phyloP scores from a whole-genome alignment of 35 echinoderm and acorn worm genomes.

The Eucidaris tribuloides region DNA sequence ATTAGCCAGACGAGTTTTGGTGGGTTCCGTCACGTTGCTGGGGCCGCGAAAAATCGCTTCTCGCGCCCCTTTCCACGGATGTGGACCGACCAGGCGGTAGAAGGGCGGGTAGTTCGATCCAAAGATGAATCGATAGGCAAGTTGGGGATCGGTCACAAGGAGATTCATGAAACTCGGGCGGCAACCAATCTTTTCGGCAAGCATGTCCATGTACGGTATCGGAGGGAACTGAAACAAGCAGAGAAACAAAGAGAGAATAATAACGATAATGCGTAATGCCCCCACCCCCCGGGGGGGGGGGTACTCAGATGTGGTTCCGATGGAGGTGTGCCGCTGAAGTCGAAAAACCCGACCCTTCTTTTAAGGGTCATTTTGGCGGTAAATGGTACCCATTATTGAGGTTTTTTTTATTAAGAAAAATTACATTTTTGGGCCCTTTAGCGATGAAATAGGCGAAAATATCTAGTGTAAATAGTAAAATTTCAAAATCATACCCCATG shows the following conservation, averaged over 20 bases:
- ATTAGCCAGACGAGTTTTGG: not conserved
- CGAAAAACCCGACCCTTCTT: too few relatives aligned
- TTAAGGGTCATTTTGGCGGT: too few relatives aligned
- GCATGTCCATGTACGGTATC: constrained; percentile 29
- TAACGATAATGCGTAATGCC: too few relatives aligned
- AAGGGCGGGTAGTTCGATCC: constrained; percentile 59
- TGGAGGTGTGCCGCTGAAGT: too few relatives aligned
- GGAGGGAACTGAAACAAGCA: constrained; percentile 43
- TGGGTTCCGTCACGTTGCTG: not conserved
- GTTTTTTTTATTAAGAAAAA: too few relatives aligned
- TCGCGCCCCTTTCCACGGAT: constrained; percentile 72
- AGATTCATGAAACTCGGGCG: constrained; percentile 25
- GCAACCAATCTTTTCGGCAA: constrained; percentile 43
- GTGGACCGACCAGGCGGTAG: constrained; percentile 74
- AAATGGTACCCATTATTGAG: too few relatives aligned
- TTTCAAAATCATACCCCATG: too few relatives aligned
- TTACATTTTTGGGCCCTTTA: too few relatives aligned
- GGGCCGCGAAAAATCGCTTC: constrained; percentile 15
- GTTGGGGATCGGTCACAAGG: constrained; percentile 42
- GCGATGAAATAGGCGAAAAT: too few relatives aligned
- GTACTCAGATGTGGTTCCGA: too few relatives aligned
- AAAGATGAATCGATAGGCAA: constrained; percentile 65
- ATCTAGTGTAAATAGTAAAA: too few relatives aligned
- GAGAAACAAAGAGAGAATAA: not conserved
- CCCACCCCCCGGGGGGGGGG: too few relatives aligned